Evolutionary conservation across 2,888 invertebrate species (phyloP).

Genomic region (Deilephila porcellus): DNA sequence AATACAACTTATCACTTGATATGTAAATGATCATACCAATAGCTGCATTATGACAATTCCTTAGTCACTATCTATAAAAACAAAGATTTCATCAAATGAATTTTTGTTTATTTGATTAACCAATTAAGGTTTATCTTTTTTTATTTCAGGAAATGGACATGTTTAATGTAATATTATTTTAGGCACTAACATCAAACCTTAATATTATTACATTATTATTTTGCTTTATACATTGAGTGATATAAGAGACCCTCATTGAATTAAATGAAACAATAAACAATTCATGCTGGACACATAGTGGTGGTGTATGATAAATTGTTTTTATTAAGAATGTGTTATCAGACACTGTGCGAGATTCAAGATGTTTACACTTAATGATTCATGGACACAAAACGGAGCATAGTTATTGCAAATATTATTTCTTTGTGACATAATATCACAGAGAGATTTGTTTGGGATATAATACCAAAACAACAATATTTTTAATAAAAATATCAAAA

Average conservation of each 20-base stretch:
- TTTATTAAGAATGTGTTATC: slow-evolving; percentile 67
- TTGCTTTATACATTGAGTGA: neutral
- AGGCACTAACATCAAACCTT: neutral
- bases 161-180: no score
- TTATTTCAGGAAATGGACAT: no score
- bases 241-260: neutral
- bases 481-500: neutral
- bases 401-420: slow-evolving; percentile 37
- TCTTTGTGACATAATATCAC: slow-evolving; percentile 34
- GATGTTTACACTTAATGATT: slow-evolving; percentile 64
- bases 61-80: neutral
- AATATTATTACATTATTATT: slow-evolving; percentile 15
- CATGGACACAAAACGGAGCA: slow-evolving; percentile 46
- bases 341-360: slow-evolving; percentile 57
- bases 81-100: no score
- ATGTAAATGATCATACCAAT: neutral
- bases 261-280: slow-evolving; percentile 47
- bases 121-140: no score
- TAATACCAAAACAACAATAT: neutral
- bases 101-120: no score
- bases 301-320: slow-evolving; percentile 55
- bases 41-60: neutral
- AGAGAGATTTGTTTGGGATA: neutral
- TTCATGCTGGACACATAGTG: slow-evolving; percentile 47
- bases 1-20: neutral